Conservation (phyloP, 2,888 invertebrate genomes). For the Trachelus tabidus region DNA sequence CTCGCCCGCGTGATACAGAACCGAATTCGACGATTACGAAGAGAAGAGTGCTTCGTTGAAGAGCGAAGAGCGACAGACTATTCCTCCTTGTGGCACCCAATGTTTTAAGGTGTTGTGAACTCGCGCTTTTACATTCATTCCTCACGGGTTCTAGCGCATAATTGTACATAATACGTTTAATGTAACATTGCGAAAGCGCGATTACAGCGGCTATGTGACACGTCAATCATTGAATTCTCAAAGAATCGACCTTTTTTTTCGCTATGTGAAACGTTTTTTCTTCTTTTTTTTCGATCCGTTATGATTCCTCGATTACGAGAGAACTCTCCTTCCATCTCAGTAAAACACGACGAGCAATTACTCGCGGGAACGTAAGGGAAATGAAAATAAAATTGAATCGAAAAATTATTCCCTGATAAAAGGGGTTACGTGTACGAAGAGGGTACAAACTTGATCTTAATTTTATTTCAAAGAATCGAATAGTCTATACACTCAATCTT, state of each 20-base stretch:
- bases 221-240: neutral
- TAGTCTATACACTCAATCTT: neutral
- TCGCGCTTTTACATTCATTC: neutral
- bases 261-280: neutral
- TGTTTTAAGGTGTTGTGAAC: conserved; percentile 50
- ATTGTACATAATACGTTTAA: neutral
- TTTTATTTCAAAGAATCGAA: neutral
- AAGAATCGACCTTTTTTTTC: neutral
- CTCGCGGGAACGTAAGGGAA: neutral
- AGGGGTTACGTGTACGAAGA: neutral
- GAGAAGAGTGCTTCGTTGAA: conserved; percentile 24
- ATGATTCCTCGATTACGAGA: neutral
- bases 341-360: neutral
- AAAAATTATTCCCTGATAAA: neutral
- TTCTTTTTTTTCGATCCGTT: conserved; percentile 14
- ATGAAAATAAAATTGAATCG: neutral
- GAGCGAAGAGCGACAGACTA: conserved; percentile 27
- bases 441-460: neutral
- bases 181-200: neutral
- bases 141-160: neutral
- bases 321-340: neutral
- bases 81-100: conserved; percentile 27
- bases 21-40: conserved; percentile 27
- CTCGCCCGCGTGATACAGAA: conserved; percentile 64
- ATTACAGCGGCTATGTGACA: neutral